Evolutionary conservation across 1,140 invertebrate species (phyloP).

Genomic region (Formica exsecta): DNA sequence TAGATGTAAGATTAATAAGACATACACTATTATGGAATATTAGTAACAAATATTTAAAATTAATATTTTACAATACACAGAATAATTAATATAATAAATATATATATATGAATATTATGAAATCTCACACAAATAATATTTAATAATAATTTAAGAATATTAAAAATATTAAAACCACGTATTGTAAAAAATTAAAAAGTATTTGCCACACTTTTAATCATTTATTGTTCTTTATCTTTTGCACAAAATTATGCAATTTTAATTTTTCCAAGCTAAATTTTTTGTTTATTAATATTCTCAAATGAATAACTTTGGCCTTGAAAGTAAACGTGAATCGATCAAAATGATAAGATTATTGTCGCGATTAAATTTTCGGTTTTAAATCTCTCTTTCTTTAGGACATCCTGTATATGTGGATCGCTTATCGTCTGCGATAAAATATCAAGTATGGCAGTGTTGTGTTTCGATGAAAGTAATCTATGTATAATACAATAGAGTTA

Average conservation of each 20-base stretch:
- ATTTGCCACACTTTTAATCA: not conserved
- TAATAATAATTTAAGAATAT: constrained; percentile 42
- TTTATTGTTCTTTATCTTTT: not conserved
- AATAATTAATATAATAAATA: not conserved
- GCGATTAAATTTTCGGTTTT: not conserved
- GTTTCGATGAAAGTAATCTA: constrained; percentile 4
- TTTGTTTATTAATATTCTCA: not conserved
- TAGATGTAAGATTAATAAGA: not conserved
- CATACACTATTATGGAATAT: not conserved
- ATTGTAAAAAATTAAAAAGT: too few relatives aligned
- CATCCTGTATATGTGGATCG: not conserved
- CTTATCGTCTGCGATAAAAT: constrained; percentile 27
- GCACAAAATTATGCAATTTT: not conserved
- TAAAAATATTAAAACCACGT: not conserved
- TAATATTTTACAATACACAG: not conserved
- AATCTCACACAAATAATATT: not conserved
- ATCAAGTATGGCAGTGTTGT: not conserved
- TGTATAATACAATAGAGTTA: constrained; percentile 7
- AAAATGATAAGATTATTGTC: constrained; percentile 20
- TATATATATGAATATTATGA: not conserved
- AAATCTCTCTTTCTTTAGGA: not conserved
- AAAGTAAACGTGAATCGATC: constrained; percentile 12
- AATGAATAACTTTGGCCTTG: not conserved
- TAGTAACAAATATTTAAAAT: not conserved
- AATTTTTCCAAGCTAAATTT: not conserved